Conservation (phyloP, 92 coral and sea anemone species). For the Parazoanthus swiftii region DNA sequence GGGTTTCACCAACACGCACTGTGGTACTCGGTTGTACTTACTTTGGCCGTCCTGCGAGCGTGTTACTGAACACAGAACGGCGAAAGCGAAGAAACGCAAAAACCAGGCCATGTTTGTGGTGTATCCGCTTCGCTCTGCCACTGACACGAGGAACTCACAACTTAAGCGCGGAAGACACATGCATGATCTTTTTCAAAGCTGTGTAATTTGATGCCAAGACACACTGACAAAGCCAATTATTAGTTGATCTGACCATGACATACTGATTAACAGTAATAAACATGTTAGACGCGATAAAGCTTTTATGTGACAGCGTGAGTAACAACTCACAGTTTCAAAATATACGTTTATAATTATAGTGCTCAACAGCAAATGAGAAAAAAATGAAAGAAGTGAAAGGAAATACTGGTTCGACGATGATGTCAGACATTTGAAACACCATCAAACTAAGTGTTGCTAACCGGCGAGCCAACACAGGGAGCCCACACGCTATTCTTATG, state of each 20-base stretch:
- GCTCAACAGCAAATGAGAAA: too few relatives aligned
- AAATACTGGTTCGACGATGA: too few relatives aligned
- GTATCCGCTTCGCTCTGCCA: not conserved
- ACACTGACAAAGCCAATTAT: constrained; percentile 16
- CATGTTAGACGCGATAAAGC: too few relatives aligned
- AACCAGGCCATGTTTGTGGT: constrained; percentile 4
- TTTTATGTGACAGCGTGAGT: too few relatives aligned
- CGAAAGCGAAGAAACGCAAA: not conserved
- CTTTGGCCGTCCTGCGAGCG: constrained; percentile 13
- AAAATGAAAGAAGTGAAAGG: too few relatives aligned
- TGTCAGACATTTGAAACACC: too few relatives aligned
- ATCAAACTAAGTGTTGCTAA: too few relatives aligned
- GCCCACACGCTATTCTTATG: too few relatives aligned
- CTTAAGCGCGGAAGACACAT: not conserved
- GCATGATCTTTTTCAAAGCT: not conserved
- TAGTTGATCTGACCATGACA: not conserved
- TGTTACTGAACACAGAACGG: constrained; percentile 1
- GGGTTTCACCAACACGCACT: not conserved
- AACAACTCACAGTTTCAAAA: too few relatives aligned
- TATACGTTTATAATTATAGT: too few relatives aligned
- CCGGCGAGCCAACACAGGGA: too few relatives aligned
- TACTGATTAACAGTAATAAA: too few relatives aligned
- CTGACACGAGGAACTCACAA: not conserved
- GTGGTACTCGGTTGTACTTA: not conserved
- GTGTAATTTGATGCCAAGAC: not conserved